Evolutionary conservation across 1,140 invertebrate genomes (phyloP), one percentile per base, ranked within the genome.

Genomic region (Megalonaias nervosa): DNA sequence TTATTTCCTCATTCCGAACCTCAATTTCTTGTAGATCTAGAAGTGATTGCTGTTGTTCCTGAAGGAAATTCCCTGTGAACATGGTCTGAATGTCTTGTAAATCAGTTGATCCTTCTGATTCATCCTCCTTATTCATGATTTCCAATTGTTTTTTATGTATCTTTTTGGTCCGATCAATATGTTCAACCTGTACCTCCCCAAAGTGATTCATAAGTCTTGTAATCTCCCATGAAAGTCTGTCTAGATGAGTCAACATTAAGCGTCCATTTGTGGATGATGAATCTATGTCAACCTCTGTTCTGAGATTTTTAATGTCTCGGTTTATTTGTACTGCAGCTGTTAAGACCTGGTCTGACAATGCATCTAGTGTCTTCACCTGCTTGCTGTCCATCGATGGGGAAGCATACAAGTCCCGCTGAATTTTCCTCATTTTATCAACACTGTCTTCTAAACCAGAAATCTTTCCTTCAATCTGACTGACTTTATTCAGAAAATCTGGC

Each of bases 151-250:
- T 73, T 31, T 78, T 23, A 26, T 78, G 76, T 26, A 78, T 26
- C 56, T 78, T 78, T 55, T 78, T 48, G 3, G 76, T 72, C 58
- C 74, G 67, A 12, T 78, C 60, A n/a, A 78, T 78, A 48, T 78
- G 74, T 38, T 78, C 76, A 2, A 78, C 58, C 66, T 78, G 76
- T 58, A 71, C 70, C 14, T 56, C 66, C n/a, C 76, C 56, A 23
- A 78, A 74, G 58, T 67, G 21, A 64, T 78, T 73, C 57, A 73
- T 74, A 1, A 67, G 62, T 60, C 57, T 78, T 56, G 76, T 68
- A 13, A 78, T 67, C 31, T 78, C 71, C 21, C 17, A 56, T 26
- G 56, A 59, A n/a, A 78, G 57, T 55, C 76, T 73, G 21, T 71
- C 65, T 11, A 78, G n/a, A 68, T 78, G 71, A 12, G 70, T 64